phyloP scores from a whole-genome alignment of 2,113 vertebrate genomes.

The Ornithorhynchus anatinus region DNA sequence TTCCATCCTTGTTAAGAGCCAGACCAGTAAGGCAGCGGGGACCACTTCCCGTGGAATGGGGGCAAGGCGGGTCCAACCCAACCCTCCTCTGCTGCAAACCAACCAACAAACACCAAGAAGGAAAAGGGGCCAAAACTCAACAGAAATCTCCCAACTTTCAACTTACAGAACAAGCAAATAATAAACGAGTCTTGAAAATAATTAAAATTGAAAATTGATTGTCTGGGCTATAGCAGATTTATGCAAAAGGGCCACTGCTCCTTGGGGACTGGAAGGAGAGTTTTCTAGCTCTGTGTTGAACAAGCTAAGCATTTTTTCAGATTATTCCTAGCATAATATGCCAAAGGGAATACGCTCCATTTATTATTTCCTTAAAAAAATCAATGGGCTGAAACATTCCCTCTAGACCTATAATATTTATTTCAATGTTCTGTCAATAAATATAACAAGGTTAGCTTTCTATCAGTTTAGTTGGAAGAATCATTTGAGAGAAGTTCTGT shows the following conservation, averaged over 20 bases:
- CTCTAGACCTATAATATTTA: constrained; percentile 88
- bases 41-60: too few species aligned
- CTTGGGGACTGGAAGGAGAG: constrained; percentile 75
- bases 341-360: constrained; percentile 78
- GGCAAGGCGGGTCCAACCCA: background rate
- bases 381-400: constrained; percentile 86
- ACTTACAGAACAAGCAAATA: constrained; percentile 81
- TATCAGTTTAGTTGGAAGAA: constrained; percentile 84
- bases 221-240: constrained; percentile 88
- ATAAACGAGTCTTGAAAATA: constrained; percentile 88
- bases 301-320: constrained; percentile 91
- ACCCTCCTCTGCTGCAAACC: background rate
- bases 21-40: too few species aligned
- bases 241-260: constrained; percentile 79
- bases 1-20: too few species aligned
- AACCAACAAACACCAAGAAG: constrained; percentile 17
- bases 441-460: constrained; percentile 93
- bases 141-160: constrained; percentile 67
- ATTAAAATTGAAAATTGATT: constrained; percentile 95
- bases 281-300: constrained; percentile 80
- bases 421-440: constrained; percentile 94
- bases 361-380: constrained; percentile 83
- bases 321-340: constrained; percentile 90
- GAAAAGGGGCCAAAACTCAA: too few species aligned
- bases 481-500: constrained; percentile 84